These are phyloP conservation scores for Phalloptychus januarius DNA, from an alignment of 2,797 vertebrate genomes.

Conservation along the genomic window DNA sequence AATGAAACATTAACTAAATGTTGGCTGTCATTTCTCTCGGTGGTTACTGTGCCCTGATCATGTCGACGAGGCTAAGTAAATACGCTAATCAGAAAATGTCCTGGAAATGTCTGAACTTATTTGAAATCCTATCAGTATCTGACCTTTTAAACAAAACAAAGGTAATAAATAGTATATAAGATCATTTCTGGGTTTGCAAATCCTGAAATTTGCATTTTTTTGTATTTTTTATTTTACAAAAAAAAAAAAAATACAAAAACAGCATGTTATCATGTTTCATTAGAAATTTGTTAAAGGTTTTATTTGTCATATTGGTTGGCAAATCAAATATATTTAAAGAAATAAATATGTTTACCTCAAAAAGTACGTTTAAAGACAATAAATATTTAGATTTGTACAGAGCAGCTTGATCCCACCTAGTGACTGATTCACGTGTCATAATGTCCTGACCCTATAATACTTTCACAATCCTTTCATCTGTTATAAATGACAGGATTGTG, in stretches of 20 bases:
- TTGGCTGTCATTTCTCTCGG: constrained; percentile 17
- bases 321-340: neutral
- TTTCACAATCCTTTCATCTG: constrained; percentile 25
- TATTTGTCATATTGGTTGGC: neutral
- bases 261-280: neutral
- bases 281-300: neutral
- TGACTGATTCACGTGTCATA: constrained; percentile 39
- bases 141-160: neutral
- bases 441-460: constrained; percentile 25
- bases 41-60: constrained; percentile 52
- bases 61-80: constrained; percentile 27
- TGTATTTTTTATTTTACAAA: no score
- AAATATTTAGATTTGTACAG: neutral
- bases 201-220: no score
- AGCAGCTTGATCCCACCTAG: neutral
- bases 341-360: neutral
- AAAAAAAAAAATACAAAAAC: no score
- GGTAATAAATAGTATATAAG: neutral
- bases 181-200: neutral
- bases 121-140: neutral
- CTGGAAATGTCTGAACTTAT: neutral
- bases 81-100: constrained; percentile 29
- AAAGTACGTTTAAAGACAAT: neutral
- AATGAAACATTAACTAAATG: constrained; percentile 67
- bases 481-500: neutral